Evolutionary conservation across 1,140 invertebrate genomes (phyloP).

Genomic region (Brachionus plicatilis): DNA sequence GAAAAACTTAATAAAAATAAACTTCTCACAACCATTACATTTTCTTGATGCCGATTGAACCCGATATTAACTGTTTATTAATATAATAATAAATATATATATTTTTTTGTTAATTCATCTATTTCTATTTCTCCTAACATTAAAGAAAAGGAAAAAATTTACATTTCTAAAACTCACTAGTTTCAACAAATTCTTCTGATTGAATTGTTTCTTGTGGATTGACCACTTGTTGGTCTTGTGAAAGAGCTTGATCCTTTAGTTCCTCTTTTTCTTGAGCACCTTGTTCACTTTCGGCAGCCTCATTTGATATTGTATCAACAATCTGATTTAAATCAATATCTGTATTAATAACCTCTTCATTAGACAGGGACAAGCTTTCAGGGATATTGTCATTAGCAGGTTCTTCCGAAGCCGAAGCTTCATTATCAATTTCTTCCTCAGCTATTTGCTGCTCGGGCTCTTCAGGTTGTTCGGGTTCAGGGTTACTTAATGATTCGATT

Average conservation of each 20-base stretch:
- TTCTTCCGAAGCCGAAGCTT: background rate
- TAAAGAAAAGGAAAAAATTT: slow-evolving; percentile 15
- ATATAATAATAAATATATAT: background rate
- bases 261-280: background rate
- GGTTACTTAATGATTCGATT: background rate
- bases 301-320: background rate
- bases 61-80: background rate
- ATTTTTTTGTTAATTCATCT: background rate
- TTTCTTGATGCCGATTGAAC: background rate
- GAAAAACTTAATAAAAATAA: background rate
- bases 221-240: background rate
- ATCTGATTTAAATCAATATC: slow-evolving; percentile 37
- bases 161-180: slow-evolving; percentile 43
- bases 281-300: background rate
- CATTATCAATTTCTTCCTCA: background rate
- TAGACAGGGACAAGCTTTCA: background rate
- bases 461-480: background rate
- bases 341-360: slow-evolving; percentile 2
- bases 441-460: background rate
- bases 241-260: background rate
- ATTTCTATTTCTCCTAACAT: background rate
- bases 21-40: background rate
- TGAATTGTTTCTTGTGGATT: background rate
- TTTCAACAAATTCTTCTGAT: background rate
- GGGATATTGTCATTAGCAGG: background rate